Percentiles rank a stretch among this genome's conserved stretches.
Evolutionary conservation across 2,888 invertebrate species (phyloP).

Genomic region (Drosophila flavopinicola): DNA sequence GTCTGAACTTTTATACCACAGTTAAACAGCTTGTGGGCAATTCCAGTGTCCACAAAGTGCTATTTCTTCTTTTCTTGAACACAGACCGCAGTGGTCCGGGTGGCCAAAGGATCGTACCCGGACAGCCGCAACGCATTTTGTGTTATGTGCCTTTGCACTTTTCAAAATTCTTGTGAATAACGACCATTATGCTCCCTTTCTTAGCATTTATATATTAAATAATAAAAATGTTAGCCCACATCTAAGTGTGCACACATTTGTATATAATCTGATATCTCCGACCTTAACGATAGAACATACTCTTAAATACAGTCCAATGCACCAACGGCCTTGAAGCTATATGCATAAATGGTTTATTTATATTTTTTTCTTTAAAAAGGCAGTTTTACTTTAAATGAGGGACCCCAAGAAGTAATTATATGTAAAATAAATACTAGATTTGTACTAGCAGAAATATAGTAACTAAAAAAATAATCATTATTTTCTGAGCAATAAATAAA

Average conservation of each 20-base stretch:
- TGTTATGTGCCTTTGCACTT: background rate
- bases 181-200: background rate
- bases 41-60: constrained; percentile 8
- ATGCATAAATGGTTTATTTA: too few relatives aligned
- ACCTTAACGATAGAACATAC: background rate
- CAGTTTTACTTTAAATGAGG: too few relatives aligned
- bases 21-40: constrained; percentile 58
- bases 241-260: constrained; percentile 2
- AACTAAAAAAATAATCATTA: too few relatives aligned
- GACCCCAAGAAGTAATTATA: too few relatives aligned
- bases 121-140: constrained; percentile 12
- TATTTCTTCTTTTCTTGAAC: background rate
- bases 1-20: constrained; percentile 47
- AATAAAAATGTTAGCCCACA: background rate
- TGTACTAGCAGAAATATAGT: too few relatives aligned
- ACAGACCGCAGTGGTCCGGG: constrained; percentile 3
- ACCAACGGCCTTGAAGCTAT: too few relatives aligned
- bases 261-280: background rate
- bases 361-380: too few relatives aligned
- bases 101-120: constrained; percentile 1
- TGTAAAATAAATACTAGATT: too few relatives aligned
- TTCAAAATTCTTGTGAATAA: background rate
- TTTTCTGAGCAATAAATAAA: too few relatives aligned
- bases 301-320: too few relatives aligned
- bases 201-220: background rate